Base-by-base conservation (phyloP, 1,140 invertebrate genomes). In the Macrocentrus cingulum region DNA sequence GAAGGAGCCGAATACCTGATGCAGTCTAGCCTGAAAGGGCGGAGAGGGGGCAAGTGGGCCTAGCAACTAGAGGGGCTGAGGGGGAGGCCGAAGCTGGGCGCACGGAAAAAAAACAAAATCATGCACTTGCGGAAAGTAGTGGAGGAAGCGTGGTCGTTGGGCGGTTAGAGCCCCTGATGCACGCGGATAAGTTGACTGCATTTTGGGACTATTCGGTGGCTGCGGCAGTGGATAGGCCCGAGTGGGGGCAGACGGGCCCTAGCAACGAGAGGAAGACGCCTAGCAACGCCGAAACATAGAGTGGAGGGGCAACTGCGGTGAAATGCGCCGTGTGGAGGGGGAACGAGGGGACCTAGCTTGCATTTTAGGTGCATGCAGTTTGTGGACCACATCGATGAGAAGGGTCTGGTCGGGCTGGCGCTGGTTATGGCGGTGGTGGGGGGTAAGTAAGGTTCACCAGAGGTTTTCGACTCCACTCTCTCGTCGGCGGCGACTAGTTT, bases 391-490 rank as follows among this genome's bases (percentile, higher is more conserved):
- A 18, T 45, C 25, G 19, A 60, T 50, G 56, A 57, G 42, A 23
- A 59, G 54, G 58, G 58, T 51, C 56, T 63, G 63, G 55, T 60
- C 60, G 63, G 59, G 59, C 58, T 62, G 62, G 51, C 61, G 50
- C 60, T n/a, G 55, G 46, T 56, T 61, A 54, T 45, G 61, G 62
- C 1, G 60, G 2, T 65, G 63, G 77, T 77, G 75, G 77, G 77
- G 75, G 76, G 77, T 75, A 80, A 74, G 77, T 80, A 80, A 75
- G 77, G 76, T 80, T 80, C 76, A 79, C 75, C 64, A 68, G 74
- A 80, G 77, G 76, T 79, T 80, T 79, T 79, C 76, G 76, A 80
- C 77, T 80, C 75, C 71, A n/a, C 71, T 61, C 49, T 32, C 52
- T 55, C 42, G 18, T 63, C 59, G 63, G 52, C 66, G 59, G 66